Conservation (phyloP, 2,888 invertebrate genomes). For the Cyrtodaria siliqua region DNA sequence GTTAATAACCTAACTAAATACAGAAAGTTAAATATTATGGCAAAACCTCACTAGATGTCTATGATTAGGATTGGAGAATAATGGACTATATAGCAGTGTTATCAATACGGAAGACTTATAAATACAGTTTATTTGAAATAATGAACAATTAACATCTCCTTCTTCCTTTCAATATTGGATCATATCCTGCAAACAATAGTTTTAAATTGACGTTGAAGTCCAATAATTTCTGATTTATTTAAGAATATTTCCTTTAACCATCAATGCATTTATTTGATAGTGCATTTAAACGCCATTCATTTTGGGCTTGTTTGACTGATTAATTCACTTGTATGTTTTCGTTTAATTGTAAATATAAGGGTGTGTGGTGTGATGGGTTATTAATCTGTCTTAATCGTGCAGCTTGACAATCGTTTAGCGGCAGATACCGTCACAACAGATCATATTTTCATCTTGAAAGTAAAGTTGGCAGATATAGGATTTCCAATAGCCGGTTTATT, state of each 20-base stretch:
- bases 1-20: not conserved
- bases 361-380: too few species aligned
- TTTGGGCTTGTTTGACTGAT: not conserved
- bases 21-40: not conserved
- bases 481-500: too few species aligned
- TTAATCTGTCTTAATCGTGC: too few species aligned
- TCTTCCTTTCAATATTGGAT: not conserved
- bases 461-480: too few species aligned
- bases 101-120: not conserved
- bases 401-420: too few species aligned
- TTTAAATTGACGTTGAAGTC: conserved; percentile 17
- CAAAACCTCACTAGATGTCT: not conserved
- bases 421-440: too few species aligned
- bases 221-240: conserved; percentile 36
- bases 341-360: not conserved
- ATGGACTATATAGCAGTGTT: not conserved
- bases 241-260: conserved; percentile 24
- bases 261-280: not conserved
- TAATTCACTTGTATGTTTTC: not conserved
- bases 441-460: too few species aligned
- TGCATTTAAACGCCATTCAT: not conserved
- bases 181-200: not conserved
- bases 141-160: not conserved
- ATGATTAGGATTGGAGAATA: not conserved
- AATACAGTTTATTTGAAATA: not conserved